These are phyloP conservation scores for Harpalus rufipes DNA, from an alignment of 2,888 invertebrate species.

Conservation along the genomic window DNA sequence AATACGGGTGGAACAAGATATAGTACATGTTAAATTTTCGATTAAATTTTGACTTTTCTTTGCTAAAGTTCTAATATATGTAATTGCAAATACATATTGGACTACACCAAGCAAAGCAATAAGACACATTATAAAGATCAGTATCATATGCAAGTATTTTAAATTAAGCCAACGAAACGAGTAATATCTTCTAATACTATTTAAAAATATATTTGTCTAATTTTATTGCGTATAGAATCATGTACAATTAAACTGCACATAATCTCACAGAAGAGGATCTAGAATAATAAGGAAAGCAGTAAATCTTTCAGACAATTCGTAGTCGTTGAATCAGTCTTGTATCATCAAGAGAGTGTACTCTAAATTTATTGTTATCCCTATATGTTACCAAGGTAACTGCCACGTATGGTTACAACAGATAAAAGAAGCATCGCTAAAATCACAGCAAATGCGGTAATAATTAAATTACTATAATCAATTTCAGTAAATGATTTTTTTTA, in stretches of 20 bases:
- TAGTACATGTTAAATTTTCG: no score
- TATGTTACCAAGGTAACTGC: not conserved
- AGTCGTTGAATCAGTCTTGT: not conserved
- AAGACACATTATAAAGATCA: no score
- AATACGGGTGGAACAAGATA: no score
- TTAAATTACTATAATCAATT: not conserved
- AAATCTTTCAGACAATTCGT: not conserved
- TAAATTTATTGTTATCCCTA: not conserved
- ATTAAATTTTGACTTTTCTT: no score
- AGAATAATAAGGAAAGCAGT: not conserved
- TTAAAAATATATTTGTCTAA: no score
- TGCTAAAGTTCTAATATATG: no score
- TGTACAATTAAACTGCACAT: conserved; percentile 3
- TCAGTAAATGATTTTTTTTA: no score
- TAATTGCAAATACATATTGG: no score
- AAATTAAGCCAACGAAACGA: no score
- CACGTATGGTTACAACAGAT: not conserved
- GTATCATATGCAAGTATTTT: no score
- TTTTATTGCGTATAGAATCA: not conserved
- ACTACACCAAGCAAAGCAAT: no score
- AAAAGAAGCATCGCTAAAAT: not conserved
- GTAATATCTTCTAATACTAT: no score
- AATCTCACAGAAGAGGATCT: conserved; percentile 3
- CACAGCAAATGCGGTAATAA: not conserved
- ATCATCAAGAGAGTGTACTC: not conserved